Evolutionary conservation across 23 tunicate species (phyloP), one percentile per base, ranked within the genome.

Genomic region (Phallusia fumigata): DNA sequence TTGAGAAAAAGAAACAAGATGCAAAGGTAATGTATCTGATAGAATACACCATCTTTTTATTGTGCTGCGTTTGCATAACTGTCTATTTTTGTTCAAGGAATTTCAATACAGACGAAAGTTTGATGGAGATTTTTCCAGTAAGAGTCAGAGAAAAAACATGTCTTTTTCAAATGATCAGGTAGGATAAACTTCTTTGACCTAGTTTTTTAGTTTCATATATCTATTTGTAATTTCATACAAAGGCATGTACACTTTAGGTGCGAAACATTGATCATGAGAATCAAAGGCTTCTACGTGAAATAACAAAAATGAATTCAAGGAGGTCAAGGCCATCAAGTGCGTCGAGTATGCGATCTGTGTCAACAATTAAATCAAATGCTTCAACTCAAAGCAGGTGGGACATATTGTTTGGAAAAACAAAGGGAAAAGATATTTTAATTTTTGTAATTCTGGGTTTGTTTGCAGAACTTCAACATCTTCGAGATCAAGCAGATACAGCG

Each of bases 191-290:
- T 40, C 10, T 44, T n/a, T 33, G 65, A 13, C 69, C 3, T 58
- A 24, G 8, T 11, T 13, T 22, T 58, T 13, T 6, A 58, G 28
- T 58, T 58, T 11, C 3, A 6, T 58, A 58, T 58, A 21, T 22
- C 16, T 24, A 58, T 6, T 1, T 6, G 28, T 58, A 58, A 58
- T 24, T 24, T 51, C 18, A 13, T 18, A 51, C 15, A 18, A 51
- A 15, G 15, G 58, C 15, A 51, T 51, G 15, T 51, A 24, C 28
- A 24, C 65, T 53, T 16, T 0, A 89, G 88, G 90, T 89, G 19
- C 88, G 90, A 10, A 90, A 94, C 33, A 94, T 94, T 74, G 98
- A 94, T 28, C 72, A 32, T n/a, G 94, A 94, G 79, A 94, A 94
- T 49, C 85, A 75, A 51, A 65, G 98, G 22, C 77, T 94, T n/a